A percentile compares a stretch with the other conserved stretches of the same genome.
These are phyloP conservation scores for Diploptera punctata DNA, from an alignment of 2,888 invertebrate genomes.

Conservation along the genomic window DNA sequence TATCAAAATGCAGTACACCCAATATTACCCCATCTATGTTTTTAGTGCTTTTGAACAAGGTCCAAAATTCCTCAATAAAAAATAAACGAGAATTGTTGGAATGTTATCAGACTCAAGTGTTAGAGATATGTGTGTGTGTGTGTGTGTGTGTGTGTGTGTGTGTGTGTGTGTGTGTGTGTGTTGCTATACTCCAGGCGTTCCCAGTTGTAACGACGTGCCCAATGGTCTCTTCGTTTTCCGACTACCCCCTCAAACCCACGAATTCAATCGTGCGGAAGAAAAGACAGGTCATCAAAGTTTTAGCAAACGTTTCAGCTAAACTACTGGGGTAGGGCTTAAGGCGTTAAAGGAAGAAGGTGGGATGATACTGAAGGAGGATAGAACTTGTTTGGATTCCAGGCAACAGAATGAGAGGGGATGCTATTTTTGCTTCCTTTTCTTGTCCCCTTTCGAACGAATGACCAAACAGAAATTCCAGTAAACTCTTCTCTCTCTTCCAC, in stretches of 20 bases:
- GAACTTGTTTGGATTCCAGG: neutral
- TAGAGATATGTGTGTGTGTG: neutral
- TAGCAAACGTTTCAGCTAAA: constrained; percentile 36
- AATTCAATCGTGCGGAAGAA: constrained; percentile 39
- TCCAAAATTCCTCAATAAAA: too few species aligned
- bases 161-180: neutral
- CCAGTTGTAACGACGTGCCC: constrained; percentile 8
- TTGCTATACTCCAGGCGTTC: neutral
- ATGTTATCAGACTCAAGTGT: too few species aligned
- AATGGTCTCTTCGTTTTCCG: neutral
- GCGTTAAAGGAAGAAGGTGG: constrained; percentile 9
- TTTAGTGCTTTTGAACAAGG: too few species aligned
- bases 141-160: neutral
- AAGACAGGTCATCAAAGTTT: constrained; percentile 41
- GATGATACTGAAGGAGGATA: neutral
- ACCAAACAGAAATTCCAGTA: constrained; percentile 10
- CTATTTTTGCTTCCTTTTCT: neutral
- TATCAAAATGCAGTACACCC: too few species aligned
- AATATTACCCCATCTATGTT: too few species aligned
- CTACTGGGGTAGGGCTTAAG: neutral
- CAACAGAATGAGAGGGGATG: neutral
- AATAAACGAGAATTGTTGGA: too few species aligned
- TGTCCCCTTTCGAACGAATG: neutral
- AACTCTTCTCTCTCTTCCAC: constrained; percentile 24
- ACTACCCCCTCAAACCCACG: neutral